Percentiles rank a stretch among this genome's conserved stretches.
These are phyloP conservation scores for Ifrita kowaldi DNA, from an alignment of 2,113 vertebrate species.

Conservation along the genomic window DNA sequence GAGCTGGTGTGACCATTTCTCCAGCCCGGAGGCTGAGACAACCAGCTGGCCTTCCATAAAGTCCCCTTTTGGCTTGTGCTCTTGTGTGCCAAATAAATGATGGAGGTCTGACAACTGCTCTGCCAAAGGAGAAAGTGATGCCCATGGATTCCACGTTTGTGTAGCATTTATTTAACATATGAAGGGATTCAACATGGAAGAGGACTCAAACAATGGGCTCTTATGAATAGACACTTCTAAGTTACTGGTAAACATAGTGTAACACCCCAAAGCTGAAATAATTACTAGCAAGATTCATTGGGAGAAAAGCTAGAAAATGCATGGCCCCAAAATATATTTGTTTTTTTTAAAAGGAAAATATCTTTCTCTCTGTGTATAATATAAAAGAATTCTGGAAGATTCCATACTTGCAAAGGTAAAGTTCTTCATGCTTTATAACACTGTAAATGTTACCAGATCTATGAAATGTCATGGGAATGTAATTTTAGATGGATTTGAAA, in stretches of 20 bases:
- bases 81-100: neutral
- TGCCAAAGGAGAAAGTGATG: neutral
- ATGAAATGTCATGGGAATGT: neutral
- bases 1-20: neutral
- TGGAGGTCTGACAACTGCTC: neutral
- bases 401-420: neutral
- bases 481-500: slow-evolving; percentile 27
- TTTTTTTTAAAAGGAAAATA: neutral
- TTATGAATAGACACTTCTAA: neutral
- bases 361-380: neutral
- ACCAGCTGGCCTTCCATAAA: neutral
- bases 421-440: neutral
- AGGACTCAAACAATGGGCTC: neutral
- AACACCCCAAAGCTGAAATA: neutral
- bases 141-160: accelerated
- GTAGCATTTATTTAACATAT: neutral
- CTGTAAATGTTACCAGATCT: slow-evolving; percentile 4
- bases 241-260: neutral
- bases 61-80: neutral
- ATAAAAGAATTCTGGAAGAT: neutral
- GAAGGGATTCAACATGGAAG: neutral
- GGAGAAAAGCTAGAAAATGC: neutral
- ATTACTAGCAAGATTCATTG: neutral
- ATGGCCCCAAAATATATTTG: neutral
- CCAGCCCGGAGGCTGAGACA: neutral